Conservation (phyloP, 1,140 invertebrate species). For the Bombyx mandarina region DNA sequence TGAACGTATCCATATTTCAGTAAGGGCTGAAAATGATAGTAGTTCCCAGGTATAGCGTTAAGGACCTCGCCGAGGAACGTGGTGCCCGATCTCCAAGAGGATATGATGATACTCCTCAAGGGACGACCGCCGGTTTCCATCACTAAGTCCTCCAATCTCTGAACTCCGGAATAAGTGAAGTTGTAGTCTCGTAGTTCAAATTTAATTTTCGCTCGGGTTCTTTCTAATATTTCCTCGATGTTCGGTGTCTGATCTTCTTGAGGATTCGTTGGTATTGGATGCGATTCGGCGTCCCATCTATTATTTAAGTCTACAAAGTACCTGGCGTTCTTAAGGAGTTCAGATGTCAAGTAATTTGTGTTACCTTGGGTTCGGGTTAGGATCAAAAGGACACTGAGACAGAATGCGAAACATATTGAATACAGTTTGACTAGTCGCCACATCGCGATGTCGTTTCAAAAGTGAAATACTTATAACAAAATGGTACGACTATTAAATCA, state of each 20-base stretch:
- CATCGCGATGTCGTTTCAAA: slow-evolving; percentile 34
- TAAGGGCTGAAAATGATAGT: slow-evolving; percentile 87
- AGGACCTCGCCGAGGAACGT: slow-evolving; percentile 86
- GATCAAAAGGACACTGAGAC: slow-evolving; percentile 65
- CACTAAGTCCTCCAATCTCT: slow-evolving; percentile 72
- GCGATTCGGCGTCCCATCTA: slow-evolving; percentile 33
- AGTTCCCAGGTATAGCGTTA: slow-evolving; percentile 83
- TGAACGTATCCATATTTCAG: slow-evolving; percentile 83
- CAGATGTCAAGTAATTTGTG: slow-evolving; percentile 23
- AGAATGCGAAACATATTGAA: slow-evolving; percentile 72
- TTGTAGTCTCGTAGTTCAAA: slow-evolving; percentile 48
- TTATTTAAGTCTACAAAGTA: slow-evolving; percentile 47
- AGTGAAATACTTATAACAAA: not conserved
- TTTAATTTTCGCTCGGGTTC: slow-evolving; percentile 48
- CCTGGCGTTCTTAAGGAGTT: not conserved
- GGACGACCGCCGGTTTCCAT: slow-evolving; percentile 76
- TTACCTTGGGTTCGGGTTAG: slow-evolving; percentile 41
- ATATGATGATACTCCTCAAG: slow-evolving; percentile 78
- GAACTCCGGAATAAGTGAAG: slow-evolving; percentile 21
- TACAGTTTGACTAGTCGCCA: slow-evolving; percentile 72
- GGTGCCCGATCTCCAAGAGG: slow-evolving; percentile 85
- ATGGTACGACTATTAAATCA: not conserved
- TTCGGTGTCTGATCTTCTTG: slow-evolving; percentile 47
- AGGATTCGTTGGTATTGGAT: slow-evolving; percentile 39
- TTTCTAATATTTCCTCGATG: slow-evolving; percentile 50